Evolutionary conservation across 2,113 vertebrate genomes (phyloP).

Genomic region (Gavialis gangeticus): DNA sequence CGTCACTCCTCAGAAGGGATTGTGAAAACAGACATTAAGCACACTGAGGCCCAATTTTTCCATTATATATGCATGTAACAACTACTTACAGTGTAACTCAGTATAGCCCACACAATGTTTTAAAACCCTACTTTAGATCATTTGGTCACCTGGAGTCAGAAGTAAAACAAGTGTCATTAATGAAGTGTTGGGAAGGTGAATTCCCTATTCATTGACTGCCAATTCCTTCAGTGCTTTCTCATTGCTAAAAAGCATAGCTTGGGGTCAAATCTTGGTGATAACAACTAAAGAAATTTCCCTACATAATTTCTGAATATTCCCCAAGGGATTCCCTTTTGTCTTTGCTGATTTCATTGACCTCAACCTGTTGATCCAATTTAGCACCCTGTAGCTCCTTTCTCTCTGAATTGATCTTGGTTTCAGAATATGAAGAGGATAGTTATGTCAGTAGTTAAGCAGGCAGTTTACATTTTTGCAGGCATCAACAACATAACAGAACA

Average conservation of each 20-base stretch:
- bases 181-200: conserved; percentile 23
- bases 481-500: background rate
- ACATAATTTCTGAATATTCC: conserved; percentile 53
- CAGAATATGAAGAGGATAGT: conserved; percentile 48
- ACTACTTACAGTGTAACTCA: background rate
- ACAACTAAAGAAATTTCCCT: conserved; percentile 56
- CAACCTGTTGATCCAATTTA: conserved; percentile 56
- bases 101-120: accelerated
- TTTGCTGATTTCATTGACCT: conserved; percentile 44
- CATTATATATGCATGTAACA: background rate
- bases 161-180: background rate
- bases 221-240: conserved; percentile 36
- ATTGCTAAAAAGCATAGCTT: background rate
- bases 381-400: conserved; percentile 41
- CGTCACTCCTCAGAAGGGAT: background rate
- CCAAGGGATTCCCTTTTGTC: conserved; percentile 56
- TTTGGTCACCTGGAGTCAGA: background rate
- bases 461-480: conserved; percentile 47
- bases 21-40: background rate
- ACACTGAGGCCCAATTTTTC: background rate
- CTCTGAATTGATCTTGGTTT: conserved; percentile 58
- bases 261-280: conserved; percentile 67
- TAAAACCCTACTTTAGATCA: background rate
- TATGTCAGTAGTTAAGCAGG: conserved; percentile 45
- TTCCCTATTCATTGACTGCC: conserved; percentile 39